Conservation (phyloP, 1,140 invertebrate genomes). For the Zaprionus taronus region DNA sequence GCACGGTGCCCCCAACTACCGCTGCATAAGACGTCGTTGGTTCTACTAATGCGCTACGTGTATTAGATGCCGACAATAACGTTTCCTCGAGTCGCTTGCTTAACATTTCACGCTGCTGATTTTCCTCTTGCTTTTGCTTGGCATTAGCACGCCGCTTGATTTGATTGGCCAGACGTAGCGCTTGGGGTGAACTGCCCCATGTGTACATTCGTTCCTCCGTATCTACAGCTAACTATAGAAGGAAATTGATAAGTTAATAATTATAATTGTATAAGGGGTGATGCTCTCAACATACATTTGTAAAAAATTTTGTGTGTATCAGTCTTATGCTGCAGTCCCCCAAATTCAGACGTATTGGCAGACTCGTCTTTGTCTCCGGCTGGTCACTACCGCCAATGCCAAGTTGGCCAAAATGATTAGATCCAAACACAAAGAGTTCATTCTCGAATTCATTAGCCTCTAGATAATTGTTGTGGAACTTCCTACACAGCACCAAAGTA, state of each 20-base stretch:
- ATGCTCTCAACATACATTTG: slow-evolving; percentile 88
- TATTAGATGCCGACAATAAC: slow-evolving; percentile 43
- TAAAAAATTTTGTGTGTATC: slow-evolving; percentile 92
- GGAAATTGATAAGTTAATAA: not conserved
- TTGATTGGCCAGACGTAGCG: slow-evolving; percentile 89
- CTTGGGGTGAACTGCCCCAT: slow-evolving; percentile 93
- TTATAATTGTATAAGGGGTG: not conserved
- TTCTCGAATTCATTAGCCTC: slow-evolving; percentile 81
- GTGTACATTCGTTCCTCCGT: slow-evolving; percentile 88
- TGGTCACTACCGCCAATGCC: slow-evolving; percentile 86
- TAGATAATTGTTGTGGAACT: slow-evolving; percentile 34
- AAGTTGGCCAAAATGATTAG: slow-evolving; percentile 91
- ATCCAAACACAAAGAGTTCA: slow-evolving; percentile 91
- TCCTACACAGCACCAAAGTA: slow-evolving; percentile 86
- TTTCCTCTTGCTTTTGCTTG: slow-evolving; percentile 85
- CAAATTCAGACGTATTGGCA: slow-evolving; percentile 86
- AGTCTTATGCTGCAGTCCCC: slow-evolving; percentile 86
- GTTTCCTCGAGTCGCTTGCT: slow-evolving; percentile 77
- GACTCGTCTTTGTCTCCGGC: slow-evolving; percentile 77
- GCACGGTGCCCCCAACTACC: slow-evolving; percentile 62
- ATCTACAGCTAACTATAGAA: slow-evolving; percentile 88
- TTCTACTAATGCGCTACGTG: slow-evolving; percentile 50
- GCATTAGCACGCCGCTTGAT: slow-evolving; percentile 86
- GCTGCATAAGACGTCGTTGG: slow-evolving; percentile 69
- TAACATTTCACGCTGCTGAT: slow-evolving; percentile 71